Evolutionary conservation across 2,113 vertebrate species (phyloP).

Genomic region (Triplophysa siluroides): DNA sequence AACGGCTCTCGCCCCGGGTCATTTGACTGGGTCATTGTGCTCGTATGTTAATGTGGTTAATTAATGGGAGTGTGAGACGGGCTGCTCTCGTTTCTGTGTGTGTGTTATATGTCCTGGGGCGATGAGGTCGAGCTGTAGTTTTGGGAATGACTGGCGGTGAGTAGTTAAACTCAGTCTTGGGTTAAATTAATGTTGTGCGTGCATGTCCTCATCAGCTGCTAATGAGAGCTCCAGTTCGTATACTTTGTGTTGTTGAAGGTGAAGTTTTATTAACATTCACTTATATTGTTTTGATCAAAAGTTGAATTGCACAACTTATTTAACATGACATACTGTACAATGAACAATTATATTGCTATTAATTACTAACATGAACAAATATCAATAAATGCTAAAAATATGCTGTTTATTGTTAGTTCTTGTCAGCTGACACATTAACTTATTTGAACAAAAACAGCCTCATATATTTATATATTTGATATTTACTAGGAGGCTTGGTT

Average conservation of each 20-base stretch:
- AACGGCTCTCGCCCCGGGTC: constrained; percentile 78
- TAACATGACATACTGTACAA: no score
- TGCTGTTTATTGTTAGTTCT: no score
- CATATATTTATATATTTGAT: no score
- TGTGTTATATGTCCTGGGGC: constrained; percentile 51
- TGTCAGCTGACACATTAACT: no score
- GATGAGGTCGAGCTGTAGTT: constrained; percentile 48
- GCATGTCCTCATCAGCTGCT: not conserved
- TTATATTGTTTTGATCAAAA: no score
- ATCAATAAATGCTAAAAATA: no score
- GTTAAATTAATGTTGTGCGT: constrained; percentile 23
- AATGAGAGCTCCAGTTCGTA: constrained; percentile 22
- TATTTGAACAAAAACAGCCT: no score
- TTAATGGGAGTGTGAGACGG: constrained; percentile 56
- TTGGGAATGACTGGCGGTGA: constrained; percentile 44
- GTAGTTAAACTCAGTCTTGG: constrained; percentile 33
- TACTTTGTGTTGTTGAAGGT: not conserved
- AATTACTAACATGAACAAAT: no score
- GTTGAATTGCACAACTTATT: no score
- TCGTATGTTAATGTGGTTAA: constrained; percentile 64
- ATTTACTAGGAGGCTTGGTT: no score
- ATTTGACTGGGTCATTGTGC: constrained; percentile 79
- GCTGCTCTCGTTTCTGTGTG: constrained; percentile 30
- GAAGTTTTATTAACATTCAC: not conserved
- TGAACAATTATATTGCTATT: no score